phyloP scores from a whole-genome alignment of 1,140 invertebrate species.

The Arctopsyche grandis region DNA sequence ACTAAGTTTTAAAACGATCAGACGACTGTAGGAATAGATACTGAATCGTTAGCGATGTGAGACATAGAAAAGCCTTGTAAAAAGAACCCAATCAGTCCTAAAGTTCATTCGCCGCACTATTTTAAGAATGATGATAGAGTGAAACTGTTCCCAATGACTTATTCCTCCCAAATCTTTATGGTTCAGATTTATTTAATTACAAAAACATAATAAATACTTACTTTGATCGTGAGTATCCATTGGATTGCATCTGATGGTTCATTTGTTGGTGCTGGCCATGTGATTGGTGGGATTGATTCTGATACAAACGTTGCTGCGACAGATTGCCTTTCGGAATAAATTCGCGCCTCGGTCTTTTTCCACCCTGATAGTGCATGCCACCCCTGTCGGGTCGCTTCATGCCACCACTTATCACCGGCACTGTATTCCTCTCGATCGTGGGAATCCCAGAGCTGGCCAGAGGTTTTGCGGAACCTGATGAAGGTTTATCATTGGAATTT shows the following conservation, averaged over 20 bases:
- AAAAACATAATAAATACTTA: too few relatives aligned
- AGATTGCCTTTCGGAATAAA: slow-evolving; percentile 37
- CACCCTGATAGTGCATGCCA: slow-evolving; percentile 22
- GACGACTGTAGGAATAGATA: too few relatives aligned
- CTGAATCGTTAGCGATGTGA: too few relatives aligned
- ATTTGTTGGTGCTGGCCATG: slow-evolving; percentile 20
- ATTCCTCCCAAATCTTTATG: too few relatives aligned
- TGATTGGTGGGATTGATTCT: slow-evolving; percentile 31
- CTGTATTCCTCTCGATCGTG: slow-evolving; percentile 15
- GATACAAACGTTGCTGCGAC: slow-evolving; percentile 28
- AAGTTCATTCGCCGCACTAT: too few relatives aligned
- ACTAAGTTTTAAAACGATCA: too few relatives aligned
- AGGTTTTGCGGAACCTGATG: slow-evolving; percentile 21
- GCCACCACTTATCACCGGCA: slow-evolving; percentile 33
- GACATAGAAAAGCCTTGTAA: too few relatives aligned
- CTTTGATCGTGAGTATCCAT: slow-evolving; percentile 23
- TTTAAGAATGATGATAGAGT: too few relatives aligned
- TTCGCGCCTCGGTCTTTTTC: slow-evolving; percentile 29
- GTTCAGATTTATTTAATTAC: too few relatives aligned
- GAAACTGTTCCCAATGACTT: too few relatives aligned
- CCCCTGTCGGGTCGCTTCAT: slow-evolving; percentile 21
- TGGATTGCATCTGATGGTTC: slow-evolving; percentile 31
- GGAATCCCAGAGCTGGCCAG: slow-evolving; percentile 34
- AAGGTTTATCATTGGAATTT: slow-evolving; percentile 34
- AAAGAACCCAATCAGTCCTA: too few relatives aligned